Base-by-base conservation (phyloP, 2,888 invertebrate species). In the Hypercompe scribonia region DNA sequence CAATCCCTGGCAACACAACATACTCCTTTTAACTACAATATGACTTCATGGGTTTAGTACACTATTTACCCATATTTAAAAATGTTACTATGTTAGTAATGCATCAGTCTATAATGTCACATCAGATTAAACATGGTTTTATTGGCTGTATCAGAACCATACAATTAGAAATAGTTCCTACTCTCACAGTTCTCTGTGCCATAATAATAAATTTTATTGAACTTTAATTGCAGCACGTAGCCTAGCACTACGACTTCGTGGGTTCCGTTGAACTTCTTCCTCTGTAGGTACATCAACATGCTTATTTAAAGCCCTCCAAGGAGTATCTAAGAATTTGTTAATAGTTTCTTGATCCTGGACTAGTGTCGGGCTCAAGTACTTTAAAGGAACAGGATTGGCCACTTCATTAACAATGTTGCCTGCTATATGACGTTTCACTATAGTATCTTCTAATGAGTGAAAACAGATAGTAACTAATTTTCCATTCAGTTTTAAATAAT, bases 381-480 rank as follows among this genome's bases (percentile, higher is more conserved):
- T 97, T 58, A 98, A 92, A 0, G 98, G 97, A 28, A 98, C 89
- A 2, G 96, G 96, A 90, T 97, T 98, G 0, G 97, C 97, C 10
- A 97, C 92, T 84, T 97, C 97, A 87, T 98, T 97, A 34, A 97
- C 95, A 63, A 98, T 95, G 88, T 98, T 97, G 0, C 98, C 98
- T 73, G 96, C 96, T 34, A 99, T 96, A 91, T 99, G 99, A 18
- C 99, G 96, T 90, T 99, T 99, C 0, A 99, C 97, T 79, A 99
- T 98, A 0, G 98, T 98, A 90, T 99, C 99, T 96, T 99, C 99
- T 36, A 99, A 94, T 0, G 99, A 99, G 93, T 99, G 99, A 91
- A 99, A 99, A 24, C 98, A 97, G 63, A 99, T 96, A 0, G 98
- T 97, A 0, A 98, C 97, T 76, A 99, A 90, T 76, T 97, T 96